These are phyloP conservation scores for Acrocephalus scirpaceus DNA, from an alignment of 2,797 vertebrate species.

Conservation along the genomic window DNA sequence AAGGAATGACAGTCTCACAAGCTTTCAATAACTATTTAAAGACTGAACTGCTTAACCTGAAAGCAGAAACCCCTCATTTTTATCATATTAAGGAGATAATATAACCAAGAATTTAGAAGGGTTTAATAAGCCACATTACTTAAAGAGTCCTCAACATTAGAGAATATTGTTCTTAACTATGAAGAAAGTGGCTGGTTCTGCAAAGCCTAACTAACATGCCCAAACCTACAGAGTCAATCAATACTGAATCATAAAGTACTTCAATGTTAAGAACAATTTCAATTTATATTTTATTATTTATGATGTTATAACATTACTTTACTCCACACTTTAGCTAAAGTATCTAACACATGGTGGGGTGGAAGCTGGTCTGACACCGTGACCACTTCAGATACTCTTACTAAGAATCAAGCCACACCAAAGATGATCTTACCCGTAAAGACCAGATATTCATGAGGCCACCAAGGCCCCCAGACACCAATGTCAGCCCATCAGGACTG, in stretches of 20 bases:
- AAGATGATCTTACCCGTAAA: constrained; percentile 81
- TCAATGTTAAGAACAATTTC: background rate
- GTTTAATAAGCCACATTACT: background rate
- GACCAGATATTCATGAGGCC: constrained; percentile 99
- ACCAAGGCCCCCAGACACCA: constrained; percentile 93
- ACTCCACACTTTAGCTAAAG: background rate
- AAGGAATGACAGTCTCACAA: background rate
- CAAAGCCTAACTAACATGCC: background rate
- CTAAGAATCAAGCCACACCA: background rate
- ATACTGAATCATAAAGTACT: background rate
- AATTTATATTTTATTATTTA: background rate
- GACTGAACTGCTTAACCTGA: background rate
- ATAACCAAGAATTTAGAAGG: background rate
- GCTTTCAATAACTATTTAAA: background rate
- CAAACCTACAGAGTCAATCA: background rate
- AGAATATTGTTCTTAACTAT: background rate
- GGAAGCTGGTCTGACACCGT: background rate
- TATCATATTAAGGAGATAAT: background rate
- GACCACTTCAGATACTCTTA: background rate
- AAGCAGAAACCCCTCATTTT: background rate
- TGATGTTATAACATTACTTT: background rate
- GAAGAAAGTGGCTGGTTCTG: background rate
- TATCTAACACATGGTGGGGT: background rate
- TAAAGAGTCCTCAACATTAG: background rate
- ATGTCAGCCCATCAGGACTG: constrained; percentile 90